A percentile compares a stretch with the other conserved stretches of the same genome.
Evolutionary conservation across 30 jellyfish, hydroid and myxozoan genomes (phyloP).

Genomic region (Hydractinia echinata): DNA sequence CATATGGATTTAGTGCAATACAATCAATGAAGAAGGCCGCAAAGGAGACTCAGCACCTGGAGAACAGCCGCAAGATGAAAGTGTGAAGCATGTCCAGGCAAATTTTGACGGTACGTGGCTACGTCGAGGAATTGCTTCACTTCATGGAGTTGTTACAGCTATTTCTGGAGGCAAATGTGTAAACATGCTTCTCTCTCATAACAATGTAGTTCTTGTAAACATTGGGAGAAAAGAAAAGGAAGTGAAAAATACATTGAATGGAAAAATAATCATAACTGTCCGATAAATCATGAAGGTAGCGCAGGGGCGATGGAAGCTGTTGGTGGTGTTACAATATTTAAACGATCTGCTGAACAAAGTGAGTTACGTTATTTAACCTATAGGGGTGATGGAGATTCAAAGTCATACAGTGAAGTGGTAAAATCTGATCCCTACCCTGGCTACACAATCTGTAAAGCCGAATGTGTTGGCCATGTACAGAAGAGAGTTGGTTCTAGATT

Average conservation of each 20-base stretch:
- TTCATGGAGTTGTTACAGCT: constrained; percentile 6
- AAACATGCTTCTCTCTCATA: not conserved
- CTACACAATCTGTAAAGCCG: not conserved
- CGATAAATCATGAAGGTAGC: not conserved
- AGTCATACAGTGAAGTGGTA: constrained; percentile 14
- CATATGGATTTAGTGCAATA: not conserved
- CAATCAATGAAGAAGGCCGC: constrained; percentile 3
- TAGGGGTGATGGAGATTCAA: constrained; percentile 4
- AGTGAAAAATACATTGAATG: not conserved
- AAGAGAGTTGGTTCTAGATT: constrained; percentile 2
- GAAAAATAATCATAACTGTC: not conserved
- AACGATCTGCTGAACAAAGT: not conserved
- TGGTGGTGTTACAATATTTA: not conserved
- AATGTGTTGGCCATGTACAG: no score
- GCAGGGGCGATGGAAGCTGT: not conserved
- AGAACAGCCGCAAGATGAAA: constrained; percentile 7
- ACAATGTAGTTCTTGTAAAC: not conserved
- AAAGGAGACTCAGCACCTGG: not conserved
- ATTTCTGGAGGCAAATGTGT: constrained; percentile 6
- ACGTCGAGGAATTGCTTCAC: not conserved
- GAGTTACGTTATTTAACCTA: constrained; percentile 6
- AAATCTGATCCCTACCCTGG: constrained; percentile 3
- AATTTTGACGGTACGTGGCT: not conserved
- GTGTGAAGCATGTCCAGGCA: not conserved
- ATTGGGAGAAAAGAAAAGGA: not conserved